Evolutionary conservation across 2,797 vertebrate species (phyloP), one percentile per base, ranked within the genome.

Genomic region (Odontamblyopus lacepedii): DNA sequence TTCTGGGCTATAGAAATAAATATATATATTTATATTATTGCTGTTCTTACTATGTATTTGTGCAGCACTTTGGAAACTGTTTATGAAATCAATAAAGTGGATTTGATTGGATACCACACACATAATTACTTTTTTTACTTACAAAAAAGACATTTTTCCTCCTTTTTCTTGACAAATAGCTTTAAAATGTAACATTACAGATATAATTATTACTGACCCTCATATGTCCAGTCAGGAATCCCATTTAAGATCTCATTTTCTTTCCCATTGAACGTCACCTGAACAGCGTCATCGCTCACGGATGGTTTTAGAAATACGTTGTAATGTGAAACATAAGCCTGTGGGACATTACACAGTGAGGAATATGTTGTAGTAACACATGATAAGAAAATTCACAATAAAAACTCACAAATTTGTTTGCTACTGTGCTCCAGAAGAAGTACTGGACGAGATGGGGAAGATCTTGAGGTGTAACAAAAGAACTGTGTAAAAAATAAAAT

Each of bases 171-270:
- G 9, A 16, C 12, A 16, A 48, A 48, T 48, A 48, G 15, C 16
- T 48, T 0, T 48, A 48, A 48, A 13, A 48, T 15, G 66, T 13
- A 15, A 11, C 7, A 55, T 55, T n/a, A 55, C n/a, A 1, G 16
- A 55, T 23, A 6, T 55, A 18, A 19, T 55, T 15, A 6, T 41
- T 12, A 67, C 77, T 88, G 83, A 98, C 98, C 98, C 91, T 99
- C 98, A 87, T 99, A 99, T 18, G 95, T 94, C 98, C 98, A 99
- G 82, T 99, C 98, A 76, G 97, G 96, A 77, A 99, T 85, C 7
- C 98, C 98, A 85, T 99, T 98, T 63, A 95, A 95, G 90, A 99
- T 95, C 87, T 94, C 83, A 86, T 98, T 96, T 79, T 94, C 82
- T 89, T 94, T 94, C 78, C 97, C 98, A 82, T 95, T 95, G 65